Conservation (phyloP, 2,113 vertebrate species). For the Sakesphorus luctuosus region DNA sequence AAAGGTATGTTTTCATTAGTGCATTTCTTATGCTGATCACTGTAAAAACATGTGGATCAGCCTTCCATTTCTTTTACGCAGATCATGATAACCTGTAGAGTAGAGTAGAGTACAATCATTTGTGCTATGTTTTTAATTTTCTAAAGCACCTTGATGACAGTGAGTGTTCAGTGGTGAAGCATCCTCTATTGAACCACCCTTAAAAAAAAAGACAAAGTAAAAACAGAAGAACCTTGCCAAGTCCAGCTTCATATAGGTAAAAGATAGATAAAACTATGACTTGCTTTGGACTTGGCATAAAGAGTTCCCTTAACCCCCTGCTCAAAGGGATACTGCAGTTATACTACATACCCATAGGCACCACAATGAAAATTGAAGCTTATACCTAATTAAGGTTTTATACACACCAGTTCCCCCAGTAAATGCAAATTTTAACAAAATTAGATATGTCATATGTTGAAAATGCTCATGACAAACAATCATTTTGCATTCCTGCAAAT, state of each 20-base stretch:
- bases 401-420: constrained; percentile 87
- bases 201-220: constrained; percentile 58
- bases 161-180: constrained; percentile 85
- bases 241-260: constrained; percentile 76
- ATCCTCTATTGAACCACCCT: constrained; percentile 83
- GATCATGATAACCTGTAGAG: constrained; percentile 85
- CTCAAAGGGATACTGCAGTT: constrained; percentile 88
- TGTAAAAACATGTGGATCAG: constrained; percentile 80
- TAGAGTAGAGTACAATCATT: constrained; percentile 85
- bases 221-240: constrained; percentile 62
- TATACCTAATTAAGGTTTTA: constrained; percentile 84
- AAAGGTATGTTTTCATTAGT: constrained; percentile 85
- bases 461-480: constrained; percentile 99
- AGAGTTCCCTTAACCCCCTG: constrained; percentile 77
- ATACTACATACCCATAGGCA: constrained; percentile 85
- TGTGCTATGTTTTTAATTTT: constrained; percentile 86
- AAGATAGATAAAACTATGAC: constrained; percentile 71
- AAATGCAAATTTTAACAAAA: constrained; percentile 90
- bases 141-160: constrained; percentile 88
- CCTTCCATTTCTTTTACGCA: constrained; percentile 83
- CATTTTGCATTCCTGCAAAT: constrained; percentile 99
- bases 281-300: constrained; percentile 75
- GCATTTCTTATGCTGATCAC: constrained; percentile 84
- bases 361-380: constrained; percentile 83
- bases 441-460: constrained; percentile 97